Base-by-base conservation (phyloP, 2,113 vertebrate genomes). In the Tyrannus savana region DNA sequence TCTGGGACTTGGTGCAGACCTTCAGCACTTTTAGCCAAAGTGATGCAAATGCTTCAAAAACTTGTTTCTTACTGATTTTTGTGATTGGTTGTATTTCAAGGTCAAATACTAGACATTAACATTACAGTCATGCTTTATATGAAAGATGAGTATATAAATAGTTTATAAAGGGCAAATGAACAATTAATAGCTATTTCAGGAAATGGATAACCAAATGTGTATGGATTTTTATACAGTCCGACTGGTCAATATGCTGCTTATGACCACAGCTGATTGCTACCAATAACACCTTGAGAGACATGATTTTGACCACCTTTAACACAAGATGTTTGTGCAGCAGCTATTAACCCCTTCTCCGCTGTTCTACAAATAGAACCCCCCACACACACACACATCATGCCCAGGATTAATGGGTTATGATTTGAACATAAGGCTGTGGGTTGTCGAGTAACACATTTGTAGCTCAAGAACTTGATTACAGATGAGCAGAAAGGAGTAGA, bases 401-500 rank as follows among this genome's bases (percentile, higher is more conserved):
- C 69, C 82, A 88, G 67, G 69, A 83, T 86, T 83, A 91, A 88
- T 71, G 82, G 63, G 44, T 71, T 86, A 41, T 55, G 68, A 52
- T 69, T 49, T 0, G 0, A 93, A 71, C 93, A 88, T 64, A 93
- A 88, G 92, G 79, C 60, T 90, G 60, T 49, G 60, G 33, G 47
- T n/a, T 89, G 84, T 80, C 1, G 16, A 91, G 39, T 69, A 85
- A 72, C 88, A 92, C 82, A 72, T 96, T 88, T 97, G 79, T 84
- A 93, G 76, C 86, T 95, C 68, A 79, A 92, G 86, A 95, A 90
- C 86, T 90, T 87, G 93, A 89, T 96, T 96, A 87, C 67, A n/a
- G 79, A 90, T 84, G 95, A 95, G 84, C 62, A 93, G 91, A 84
- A 93, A 59, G 68, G 87, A 82, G 77, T 14, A 75, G 82, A 93